Percentiles rank a stretch among this genome's conserved stretches.
Evolutionary conservation across 53 echinoderm and acorn worm genomes (phyloP).

Genomic region (Zoroaster sp.): DNA sequence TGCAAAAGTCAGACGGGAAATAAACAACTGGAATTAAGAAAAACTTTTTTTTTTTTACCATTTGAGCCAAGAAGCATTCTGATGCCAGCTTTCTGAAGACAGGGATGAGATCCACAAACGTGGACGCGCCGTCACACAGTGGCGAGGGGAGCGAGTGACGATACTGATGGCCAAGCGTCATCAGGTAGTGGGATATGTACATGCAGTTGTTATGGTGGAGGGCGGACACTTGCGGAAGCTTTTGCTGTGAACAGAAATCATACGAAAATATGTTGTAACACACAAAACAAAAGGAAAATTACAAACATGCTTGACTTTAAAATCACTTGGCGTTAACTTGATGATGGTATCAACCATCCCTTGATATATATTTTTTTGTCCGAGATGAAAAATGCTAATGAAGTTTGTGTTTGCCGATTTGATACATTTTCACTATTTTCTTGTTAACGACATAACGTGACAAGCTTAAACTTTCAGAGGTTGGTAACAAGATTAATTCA

Average conservation of each 20-base stretch:
- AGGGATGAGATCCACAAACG: constrained; percentile 92
- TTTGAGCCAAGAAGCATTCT: constrained; percentile 83
- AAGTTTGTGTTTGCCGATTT: no score
- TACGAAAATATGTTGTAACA: no score
- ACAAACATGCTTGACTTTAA: no score
- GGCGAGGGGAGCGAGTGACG: constrained; percentile 70
- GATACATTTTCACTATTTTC: no score
- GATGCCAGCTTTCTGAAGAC: constrained; percentile 81
- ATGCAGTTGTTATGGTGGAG: constrained; percentile 98
- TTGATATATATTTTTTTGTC: no score
- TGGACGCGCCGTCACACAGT: constrained; percentile 69
- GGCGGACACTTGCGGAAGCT: constrained; percentile 89
- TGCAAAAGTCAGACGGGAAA: neutral
- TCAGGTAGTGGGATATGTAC: constrained; percentile 88
- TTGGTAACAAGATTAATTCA: no score
- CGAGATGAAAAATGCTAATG: no score
- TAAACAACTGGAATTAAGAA: neutral
- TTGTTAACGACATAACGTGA: no score
- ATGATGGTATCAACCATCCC: no score
- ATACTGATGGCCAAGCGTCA: constrained; percentile 90
- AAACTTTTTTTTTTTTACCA: constrained; percentile 61
- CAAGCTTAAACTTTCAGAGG: no score
- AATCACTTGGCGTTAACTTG: no score
- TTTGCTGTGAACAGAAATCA: constrained; percentile 37
- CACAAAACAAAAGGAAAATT: no score